phyloP scores from a whole-genome alignment of 2,888 invertebrate species.

The Lagria hirta region DNA sequence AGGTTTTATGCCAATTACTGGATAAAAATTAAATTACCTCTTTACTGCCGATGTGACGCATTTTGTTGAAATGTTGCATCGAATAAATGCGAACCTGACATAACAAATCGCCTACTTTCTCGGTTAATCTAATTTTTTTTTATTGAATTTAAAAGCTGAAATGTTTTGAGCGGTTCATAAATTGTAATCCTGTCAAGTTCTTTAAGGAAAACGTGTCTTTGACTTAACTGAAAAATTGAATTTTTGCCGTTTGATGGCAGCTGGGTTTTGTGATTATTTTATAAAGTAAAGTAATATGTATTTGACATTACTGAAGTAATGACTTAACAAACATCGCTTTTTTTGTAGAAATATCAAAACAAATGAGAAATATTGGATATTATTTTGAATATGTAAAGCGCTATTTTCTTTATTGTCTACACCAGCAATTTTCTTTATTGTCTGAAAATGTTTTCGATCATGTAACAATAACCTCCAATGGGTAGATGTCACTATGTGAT shows the following conservation, averaged over 20 bases:
- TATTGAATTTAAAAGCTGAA: conserved; percentile 32
- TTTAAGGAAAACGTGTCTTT: conserved; percentile 13
- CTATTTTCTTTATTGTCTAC: too few relatives aligned
- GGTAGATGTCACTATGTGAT: too few relatives aligned
- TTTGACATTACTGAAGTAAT: too few relatives aligned
- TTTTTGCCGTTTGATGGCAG: conserved; percentile 27
- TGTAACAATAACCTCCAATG: too few relatives aligned
- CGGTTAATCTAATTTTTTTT: conserved; percentile 23
- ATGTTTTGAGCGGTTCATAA: conserved; percentile 31
- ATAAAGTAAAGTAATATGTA: conserved; percentile 17
- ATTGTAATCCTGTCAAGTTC: conserved; percentile 30
- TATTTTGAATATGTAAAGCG: too few relatives aligned
- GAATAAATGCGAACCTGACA: conserved; percentile 16
- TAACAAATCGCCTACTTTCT: conserved; percentile 21
- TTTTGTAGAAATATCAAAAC: too few relatives aligned
- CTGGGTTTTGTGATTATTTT: conserved; percentile 18
- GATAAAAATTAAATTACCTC: conserved; percentile 2
- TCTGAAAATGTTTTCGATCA: too few relatives aligned
- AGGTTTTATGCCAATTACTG: too few relatives aligned
- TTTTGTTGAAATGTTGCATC: conserved; percentile 18
- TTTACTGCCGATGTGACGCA: background rate
- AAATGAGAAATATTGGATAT: too few relatives aligned
- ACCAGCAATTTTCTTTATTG: too few relatives aligned
- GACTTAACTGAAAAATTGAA: conserved; percentile 23
- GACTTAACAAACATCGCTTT: too few relatives aligned